These are phyloP conservation scores for Tenthredo notha DNA, from an alignment of 2,888 invertebrate species.

Conservation along the genomic window DNA sequence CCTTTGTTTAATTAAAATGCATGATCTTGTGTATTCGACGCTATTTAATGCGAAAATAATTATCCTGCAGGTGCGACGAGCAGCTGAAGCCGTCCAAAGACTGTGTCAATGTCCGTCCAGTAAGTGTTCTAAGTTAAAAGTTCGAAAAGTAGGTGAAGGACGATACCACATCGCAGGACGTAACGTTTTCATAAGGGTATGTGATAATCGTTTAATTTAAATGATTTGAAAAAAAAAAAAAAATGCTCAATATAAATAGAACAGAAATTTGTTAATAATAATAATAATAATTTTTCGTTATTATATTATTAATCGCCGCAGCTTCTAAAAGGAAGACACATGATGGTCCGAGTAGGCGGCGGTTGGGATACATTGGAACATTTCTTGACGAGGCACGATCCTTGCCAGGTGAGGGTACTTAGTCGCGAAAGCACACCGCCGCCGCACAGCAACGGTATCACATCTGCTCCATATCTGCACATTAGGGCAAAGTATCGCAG, in stretches of 20 bases:
- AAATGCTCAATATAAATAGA: background rate
- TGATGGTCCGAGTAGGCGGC: conserved; percentile 97
- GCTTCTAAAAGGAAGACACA: conserved; percentile 94
- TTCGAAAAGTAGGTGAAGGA: conserved; percentile 91
- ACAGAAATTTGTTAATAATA: background rate
- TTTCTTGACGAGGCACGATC: conserved; percentile 93
- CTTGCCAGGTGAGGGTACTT: conserved; percentile 85
- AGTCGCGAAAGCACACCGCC: conserved; percentile 77
- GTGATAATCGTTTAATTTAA: conserved; percentile 74
- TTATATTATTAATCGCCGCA: conserved; percentile 74
- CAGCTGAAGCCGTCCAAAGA: conserved; percentile 86
- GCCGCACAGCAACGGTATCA: conserved; percentile 75
- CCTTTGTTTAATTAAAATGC: background rate
- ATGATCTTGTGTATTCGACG: too few species aligned
- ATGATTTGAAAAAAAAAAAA: background rate
- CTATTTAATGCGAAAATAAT: background rate
- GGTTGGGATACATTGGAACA: conserved; percentile 97
- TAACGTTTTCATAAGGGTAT: conserved; percentile 92
- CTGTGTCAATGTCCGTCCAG: conserved; percentile 87
- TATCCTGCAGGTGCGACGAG: conserved; percentile 72
- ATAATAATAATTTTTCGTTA: background rate
- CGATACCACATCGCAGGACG: conserved; percentile 92
- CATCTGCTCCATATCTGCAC: conserved; percentile 82
- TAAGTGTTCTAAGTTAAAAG: conserved; percentile 87
- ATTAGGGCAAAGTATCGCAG: conserved; percentile 88